Percentiles rank a stretch among this genome's conserved stretches.
Conservation (phyloP, 2,888 invertebrate species). For the Lasioglossum lativentre region DNA sequence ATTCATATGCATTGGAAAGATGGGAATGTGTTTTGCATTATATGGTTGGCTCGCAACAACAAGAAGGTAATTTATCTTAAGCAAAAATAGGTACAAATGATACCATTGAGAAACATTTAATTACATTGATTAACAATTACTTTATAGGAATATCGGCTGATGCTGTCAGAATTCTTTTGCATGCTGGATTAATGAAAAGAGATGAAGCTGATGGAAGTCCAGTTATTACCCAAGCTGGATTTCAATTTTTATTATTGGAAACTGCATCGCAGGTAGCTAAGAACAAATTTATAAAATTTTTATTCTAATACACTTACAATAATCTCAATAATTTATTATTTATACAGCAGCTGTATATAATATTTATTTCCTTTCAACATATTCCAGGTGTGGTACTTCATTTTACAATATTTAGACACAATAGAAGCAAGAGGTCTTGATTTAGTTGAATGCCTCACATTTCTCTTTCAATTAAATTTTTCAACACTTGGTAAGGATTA, state of each 20-base stretch:
- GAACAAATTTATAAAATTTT: constrained; percentile 20
- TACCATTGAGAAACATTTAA: constrained; percentile 1
- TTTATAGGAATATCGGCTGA: constrained; percentile 92
- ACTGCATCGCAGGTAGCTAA: constrained; percentile 94
- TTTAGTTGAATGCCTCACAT: constrained; percentile 96
- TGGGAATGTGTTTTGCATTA: constrained; percentile 99
- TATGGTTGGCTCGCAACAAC: constrained; percentile 96
- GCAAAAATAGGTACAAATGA: not conserved
- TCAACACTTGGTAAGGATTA: constrained; percentile 98
- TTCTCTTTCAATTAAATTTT: constrained; percentile 98
- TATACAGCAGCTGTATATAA: not conserved
- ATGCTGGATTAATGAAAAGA: constrained; percentile 97
- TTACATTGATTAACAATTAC: not conserved
- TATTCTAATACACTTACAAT: not conserved
- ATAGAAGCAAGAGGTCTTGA: constrained; percentile 94
- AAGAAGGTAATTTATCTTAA: constrained; percentile 87
- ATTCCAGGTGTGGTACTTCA: constrained; percentile 95
- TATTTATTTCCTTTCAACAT: constrained; percentile 13
- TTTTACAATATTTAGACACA: constrained; percentile 97
- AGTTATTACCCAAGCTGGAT: constrained; percentile 97
- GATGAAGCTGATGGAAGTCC: constrained; percentile 93
- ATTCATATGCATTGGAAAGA: constrained; percentile 95
- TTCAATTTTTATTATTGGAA: constrained; percentile 97
- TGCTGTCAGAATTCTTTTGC: constrained; percentile 96
- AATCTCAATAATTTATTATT: not conserved